Percentiles rank a stretch among this genome's conserved stretches.
phyloP scores from a whole-genome alignment of 2,888 invertebrate genomes.

The Sphaerophoria taeniata region DNA sequence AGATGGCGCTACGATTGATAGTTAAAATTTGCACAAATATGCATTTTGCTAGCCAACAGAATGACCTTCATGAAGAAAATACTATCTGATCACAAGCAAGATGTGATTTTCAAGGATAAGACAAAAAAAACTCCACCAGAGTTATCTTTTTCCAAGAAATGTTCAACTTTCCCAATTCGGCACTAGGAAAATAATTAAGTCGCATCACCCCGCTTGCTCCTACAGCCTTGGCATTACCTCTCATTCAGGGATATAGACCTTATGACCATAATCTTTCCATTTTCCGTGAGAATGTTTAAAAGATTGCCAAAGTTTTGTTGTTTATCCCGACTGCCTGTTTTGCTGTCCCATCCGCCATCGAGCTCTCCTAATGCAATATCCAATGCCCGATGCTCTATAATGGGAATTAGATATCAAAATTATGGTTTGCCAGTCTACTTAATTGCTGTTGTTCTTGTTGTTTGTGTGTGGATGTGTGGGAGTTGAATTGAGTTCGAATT shows the following conservation, averaged over 20 bases:
- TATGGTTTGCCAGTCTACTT: conserved; percentile 56
- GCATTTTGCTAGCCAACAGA: too few relatives aligned
- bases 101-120: too few relatives aligned
- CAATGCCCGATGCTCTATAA: conserved; percentile 35
- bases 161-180: too few relatives aligned
- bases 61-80: too few relatives aligned
- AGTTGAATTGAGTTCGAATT: conserved; percentile 29
- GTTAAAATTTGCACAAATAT: too few relatives aligned
- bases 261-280: not conserved
- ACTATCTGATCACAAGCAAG: too few relatives aligned
- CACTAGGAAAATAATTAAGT: too few relatives aligned
- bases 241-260: conserved; percentile 1
- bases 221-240: not conserved
- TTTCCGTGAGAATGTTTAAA: conserved; percentile 50
- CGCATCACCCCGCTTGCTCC: not conserved
- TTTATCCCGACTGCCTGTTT: conserved; percentile 9
- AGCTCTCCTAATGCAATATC: not conserved
- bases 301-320: conserved; percentile 31
- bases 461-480: conserved; percentile 38
- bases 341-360: conserved; percentile 47
- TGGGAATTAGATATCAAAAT: conserved; percentile 69
- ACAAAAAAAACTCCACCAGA: too few relatives aligned
- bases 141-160: too few relatives aligned
- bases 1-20: too few relatives aligned
- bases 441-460: conserved; percentile 40